Percentiles rank a stretch among this genome's conserved stretches.
phyloP scores from a whole-genome alignment of 1,140 invertebrate genomes.

The Hylyphantes graminicola region DNA sequence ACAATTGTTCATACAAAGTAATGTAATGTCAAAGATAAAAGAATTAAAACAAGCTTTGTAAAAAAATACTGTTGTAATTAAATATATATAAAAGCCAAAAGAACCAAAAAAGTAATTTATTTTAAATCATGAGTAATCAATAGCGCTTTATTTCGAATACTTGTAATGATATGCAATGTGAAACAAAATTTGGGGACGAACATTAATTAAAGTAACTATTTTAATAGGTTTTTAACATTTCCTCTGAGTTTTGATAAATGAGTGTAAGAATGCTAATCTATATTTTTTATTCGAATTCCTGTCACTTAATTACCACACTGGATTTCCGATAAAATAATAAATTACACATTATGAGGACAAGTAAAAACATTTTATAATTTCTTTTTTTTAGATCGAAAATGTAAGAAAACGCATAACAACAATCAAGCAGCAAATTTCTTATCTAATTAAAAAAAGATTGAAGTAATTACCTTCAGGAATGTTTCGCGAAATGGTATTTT shows the following conservation, averaged over 20 bases:
- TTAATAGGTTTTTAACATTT: background rate
- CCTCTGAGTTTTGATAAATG: background rate
- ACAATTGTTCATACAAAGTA: too few species aligned
- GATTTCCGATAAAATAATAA: slow-evolving; percentile 13
- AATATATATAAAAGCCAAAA: too few species aligned
- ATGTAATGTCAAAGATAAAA: too few species aligned
- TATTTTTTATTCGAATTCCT: background rate
- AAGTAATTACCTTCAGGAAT: slow-evolving; percentile 35
- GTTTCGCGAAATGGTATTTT: slow-evolving; percentile 26
- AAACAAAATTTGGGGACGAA: too few species aligned
- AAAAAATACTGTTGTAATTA: too few species aligned
- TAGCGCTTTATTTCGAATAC: too few species aligned
- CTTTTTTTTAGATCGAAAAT: background rate
- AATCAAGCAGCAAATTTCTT: background rate
- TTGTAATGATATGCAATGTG: too few species aligned
- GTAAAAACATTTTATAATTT: background rate
- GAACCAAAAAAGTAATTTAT: too few species aligned
- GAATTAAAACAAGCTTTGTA: too few species aligned
- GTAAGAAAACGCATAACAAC: slow-evolving; percentile 6
- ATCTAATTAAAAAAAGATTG: background rate
- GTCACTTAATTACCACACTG: slow-evolving; percentile 5
- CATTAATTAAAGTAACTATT: too few species aligned
- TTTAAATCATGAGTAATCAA: too few species aligned
- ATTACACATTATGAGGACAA: slow-evolving; percentile 4
- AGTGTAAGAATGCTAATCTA: background rate